Conservation (phyloP, 2,797 vertebrate genomes). For the Anguilla obscura region DNA sequence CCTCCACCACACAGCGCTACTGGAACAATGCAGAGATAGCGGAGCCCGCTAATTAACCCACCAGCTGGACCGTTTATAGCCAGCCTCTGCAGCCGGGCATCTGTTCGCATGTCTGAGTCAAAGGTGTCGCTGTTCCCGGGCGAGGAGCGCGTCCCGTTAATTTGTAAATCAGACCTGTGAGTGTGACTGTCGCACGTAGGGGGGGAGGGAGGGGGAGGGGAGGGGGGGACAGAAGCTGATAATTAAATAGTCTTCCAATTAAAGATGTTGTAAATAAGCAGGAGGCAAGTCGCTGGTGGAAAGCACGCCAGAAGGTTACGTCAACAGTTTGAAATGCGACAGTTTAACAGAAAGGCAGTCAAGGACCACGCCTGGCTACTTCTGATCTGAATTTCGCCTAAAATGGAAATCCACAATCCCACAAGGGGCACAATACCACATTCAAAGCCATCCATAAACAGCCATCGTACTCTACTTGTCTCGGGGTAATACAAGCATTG, state of each 20-base stretch:
- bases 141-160: background rate
- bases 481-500: background rate
- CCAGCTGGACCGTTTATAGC: background rate
- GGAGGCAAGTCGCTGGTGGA: background rate
- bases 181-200: background rate
- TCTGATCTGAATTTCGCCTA: background rate
- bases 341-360: background rate
- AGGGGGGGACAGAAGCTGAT: background rate
- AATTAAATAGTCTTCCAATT: constrained; percentile 17
- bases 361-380: background rate
- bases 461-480: background rate
- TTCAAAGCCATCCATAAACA: background rate
- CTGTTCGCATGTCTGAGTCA: background rate
- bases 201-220: background rate
- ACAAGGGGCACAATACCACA: background rate
- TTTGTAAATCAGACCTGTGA: background rate
- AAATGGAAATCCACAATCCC: background rate
- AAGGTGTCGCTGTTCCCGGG: background rate
- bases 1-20: background rate
- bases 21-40: background rate
- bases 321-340: background rate
- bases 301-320: background rate
- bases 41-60: background rate
- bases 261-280: background rate
- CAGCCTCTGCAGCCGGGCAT: background rate